A percentile compares a stretch with the other conserved stretches of the same genome.
These are phyloP conservation scores for Dryobota labecula DNA, from an alignment of 2,888 invertebrate genomes.

Conservation along the genomic window DNA sequence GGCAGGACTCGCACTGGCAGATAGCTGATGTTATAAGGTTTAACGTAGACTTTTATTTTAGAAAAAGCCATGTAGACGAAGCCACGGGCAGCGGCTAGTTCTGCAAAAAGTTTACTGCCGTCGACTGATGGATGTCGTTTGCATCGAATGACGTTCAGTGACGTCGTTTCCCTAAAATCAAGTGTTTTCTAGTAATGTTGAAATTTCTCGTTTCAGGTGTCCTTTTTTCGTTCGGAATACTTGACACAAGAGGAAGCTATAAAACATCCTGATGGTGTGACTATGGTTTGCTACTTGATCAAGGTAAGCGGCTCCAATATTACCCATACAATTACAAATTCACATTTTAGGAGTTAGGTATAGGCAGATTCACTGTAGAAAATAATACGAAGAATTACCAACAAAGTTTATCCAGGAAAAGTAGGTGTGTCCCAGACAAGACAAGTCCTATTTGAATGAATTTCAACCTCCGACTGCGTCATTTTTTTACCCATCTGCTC, in stretches of 20 bases:
- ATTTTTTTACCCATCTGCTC: too few relatives aligned
- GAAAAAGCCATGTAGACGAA: too few relatives aligned
- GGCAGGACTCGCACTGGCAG: too few relatives aligned
- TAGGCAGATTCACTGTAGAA: neutral
- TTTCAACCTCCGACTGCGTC: neutral
- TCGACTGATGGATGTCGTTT: neutral
- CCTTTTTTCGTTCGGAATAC: slow-evolving; percentile 91
- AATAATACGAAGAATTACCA: neutral
- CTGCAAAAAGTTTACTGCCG: neutral
- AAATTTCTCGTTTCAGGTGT: slow-evolving; percentile 70
- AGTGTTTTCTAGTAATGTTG: neutral
- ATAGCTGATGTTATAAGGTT: too few relatives aligned
- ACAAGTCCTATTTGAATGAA: neutral
- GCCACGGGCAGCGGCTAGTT: too few relatives aligned
- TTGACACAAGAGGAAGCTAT: slow-evolving; percentile 91
- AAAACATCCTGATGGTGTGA: slow-evolving; percentile 90
- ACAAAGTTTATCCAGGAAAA: neutral
- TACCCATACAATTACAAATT: too few relatives aligned
- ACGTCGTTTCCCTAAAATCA: neutral
- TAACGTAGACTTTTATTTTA: too few relatives aligned
- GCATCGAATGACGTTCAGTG: neutral
- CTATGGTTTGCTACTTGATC: slow-evolving; percentile 91
- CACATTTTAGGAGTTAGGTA: too few relatives aligned
- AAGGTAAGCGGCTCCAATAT: slow-evolving; percentile 79
- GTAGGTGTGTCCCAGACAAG: neutral